A percentile compares a stretch with the other conserved stretches of the same genome.
Evolutionary conservation across 1,140 invertebrate genomes (phyloP).

Genomic region (Maconellicoccus hirsutus): DNA sequence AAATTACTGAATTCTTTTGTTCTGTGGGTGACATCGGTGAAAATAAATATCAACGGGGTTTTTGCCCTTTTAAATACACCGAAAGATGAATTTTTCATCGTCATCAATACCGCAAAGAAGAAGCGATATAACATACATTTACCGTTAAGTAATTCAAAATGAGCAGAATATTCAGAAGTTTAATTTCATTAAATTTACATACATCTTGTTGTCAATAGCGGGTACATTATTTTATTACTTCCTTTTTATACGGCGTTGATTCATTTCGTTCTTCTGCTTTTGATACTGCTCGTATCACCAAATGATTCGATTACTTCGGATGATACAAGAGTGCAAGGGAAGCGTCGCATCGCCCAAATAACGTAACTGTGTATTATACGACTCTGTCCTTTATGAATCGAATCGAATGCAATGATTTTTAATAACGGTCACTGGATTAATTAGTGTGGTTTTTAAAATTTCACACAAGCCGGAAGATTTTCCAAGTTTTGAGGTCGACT

Average conservation of each 20-base stretch:
- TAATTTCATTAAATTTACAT: not conserved
- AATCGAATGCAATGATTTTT: not conserved
- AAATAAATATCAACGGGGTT: too few species aligned
- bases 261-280: not conserved
- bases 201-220: not conserved
- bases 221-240: constrained; percentile 1
- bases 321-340: not conserved
- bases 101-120: not conserved
- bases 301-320: not conserved
- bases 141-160: constrained; percentile 5
- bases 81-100: not conserved
- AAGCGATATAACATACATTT: not conserved
- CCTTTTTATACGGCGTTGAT: not conserved
- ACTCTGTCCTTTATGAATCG: not conserved
- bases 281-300: not conserved
- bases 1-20: too few species aligned
- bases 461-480: not conserved
- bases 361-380: constrained; percentile 8
- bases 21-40: too few species aligned
- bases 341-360: not conserved
- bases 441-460: not conserved
- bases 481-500: not conserved
- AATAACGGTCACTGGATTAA: constrained; percentile 8
- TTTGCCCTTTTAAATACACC: too few species aligned
- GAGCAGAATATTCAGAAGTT: not conserved